Evolutionary conservation across 2,797 vertebrate genomes (phyloP).

Genomic region (Phrynocephalus forsythii): DNA sequence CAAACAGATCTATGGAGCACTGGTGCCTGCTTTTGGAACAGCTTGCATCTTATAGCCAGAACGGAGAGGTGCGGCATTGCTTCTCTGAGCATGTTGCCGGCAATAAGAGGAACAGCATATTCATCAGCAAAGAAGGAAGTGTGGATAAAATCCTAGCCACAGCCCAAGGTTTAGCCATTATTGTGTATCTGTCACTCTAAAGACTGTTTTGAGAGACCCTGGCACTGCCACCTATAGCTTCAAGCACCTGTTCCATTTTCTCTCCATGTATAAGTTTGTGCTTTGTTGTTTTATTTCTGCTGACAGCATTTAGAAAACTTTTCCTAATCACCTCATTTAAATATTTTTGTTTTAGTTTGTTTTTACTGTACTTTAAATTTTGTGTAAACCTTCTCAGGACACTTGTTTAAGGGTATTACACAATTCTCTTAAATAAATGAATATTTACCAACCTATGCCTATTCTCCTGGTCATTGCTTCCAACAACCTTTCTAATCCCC

Average conservation of each 20-base stretch:
- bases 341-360: constrained; percentile 9
- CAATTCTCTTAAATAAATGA: neutral
- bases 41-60: neutral
- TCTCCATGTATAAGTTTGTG: neutral
- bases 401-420: neutral
- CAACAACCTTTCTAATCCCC: neutral
- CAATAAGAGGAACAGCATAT: too few species aligned
- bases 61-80: neutral
- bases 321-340: neutral
- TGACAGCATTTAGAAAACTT: neutral
- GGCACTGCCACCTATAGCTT: too few species aligned
- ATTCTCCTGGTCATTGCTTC: neutral
- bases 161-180: neutral
- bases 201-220: neutral
- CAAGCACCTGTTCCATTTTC: neutral
- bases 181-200: neutral
- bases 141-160: neutral
- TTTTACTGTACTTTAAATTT: neutral
- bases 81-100: neutral
- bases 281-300: neutral
- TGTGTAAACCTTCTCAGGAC: neutral
- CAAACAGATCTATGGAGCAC: constrained; percentile 17
- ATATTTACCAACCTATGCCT: neutral
- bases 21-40: accelerated
- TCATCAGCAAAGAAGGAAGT: neutral